Evolutionary conservation across 92 coral and sea anemone species (phyloP), one percentile per base, ranked within the genome.

Genomic region (Blastomussa wellsi): DNA sequence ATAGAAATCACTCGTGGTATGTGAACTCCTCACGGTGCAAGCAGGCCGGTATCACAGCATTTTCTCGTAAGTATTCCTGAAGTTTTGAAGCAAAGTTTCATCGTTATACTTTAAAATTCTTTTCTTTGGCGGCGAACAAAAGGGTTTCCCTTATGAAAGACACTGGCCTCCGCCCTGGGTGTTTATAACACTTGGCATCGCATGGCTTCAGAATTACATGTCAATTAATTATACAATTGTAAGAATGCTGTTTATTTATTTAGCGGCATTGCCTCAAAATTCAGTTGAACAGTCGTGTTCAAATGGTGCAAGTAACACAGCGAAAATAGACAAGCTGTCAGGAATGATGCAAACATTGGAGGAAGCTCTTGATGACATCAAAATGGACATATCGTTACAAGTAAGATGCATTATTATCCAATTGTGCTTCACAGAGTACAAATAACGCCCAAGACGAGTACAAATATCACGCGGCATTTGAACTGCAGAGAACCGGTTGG

Each of bases 1-100:
- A 79, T 24, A 79, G 83, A 41, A 42, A 79, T 79, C 73, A 60
- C 37, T 39, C 83, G 10, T 79, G 83, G 83, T 79, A 79, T 44
- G 74, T 66, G 22, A 22, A 79, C 4, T 57, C 83, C 4, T 51
- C 53, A 8, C 83, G 65, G 20, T 79, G 83, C 29, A 60, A 47
- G 4, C 51, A 57, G 24, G 53, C n/a, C n/a, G n/a, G n/a, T 10
- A 32, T 12, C 5, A 79, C 20, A 2, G 83, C 83, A 14, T 66
- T 38, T 64, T 60, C 55, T 22, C 53, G 83, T 79, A 38, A n/a
- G 83, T 79, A 73, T 42, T 73, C 22, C 14, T 8, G 8, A 41
- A 24, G 4, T 42, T 5, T 51, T 29, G 10, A n/a, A n/a, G n/a
- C n/a, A n/a, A n/a, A n/a, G n/a, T n/a, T n/a, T n/a, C n/a, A n/a